Percentiles rank a stretch among this genome's conserved stretches.
Evolutionary conservation across 2,888 invertebrate genomes (phyloP).

Genomic region (Macroteleia sp.): DNA sequence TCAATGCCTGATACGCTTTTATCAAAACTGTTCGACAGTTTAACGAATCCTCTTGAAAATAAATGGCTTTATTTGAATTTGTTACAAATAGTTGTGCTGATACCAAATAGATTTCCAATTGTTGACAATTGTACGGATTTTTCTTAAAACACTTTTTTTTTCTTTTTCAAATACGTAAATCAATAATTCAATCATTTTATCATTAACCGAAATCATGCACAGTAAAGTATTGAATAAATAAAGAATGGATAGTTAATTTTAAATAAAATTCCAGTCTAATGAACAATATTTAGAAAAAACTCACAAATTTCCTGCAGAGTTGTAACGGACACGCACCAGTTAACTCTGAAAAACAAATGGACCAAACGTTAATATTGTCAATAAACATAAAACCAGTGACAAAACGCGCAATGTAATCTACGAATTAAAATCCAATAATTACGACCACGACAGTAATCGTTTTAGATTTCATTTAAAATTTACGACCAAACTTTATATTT

Average conservation of each 20-base stretch:
- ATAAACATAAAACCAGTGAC: slow-evolving; percentile 10
- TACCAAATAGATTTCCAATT: background rate
- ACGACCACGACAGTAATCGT: no score
- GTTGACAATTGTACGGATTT: no score
- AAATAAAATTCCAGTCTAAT: no score
- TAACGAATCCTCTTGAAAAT: slow-evolving; percentile 15
- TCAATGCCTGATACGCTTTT: background rate
- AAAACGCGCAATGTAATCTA: background rate
- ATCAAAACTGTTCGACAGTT: slow-evolving; percentile 10
- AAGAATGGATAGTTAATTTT: no score
- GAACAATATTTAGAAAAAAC: no score
- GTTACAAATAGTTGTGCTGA: background rate
- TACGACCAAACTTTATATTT: no score
- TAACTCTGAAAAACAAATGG: slow-evolving; percentile 21
- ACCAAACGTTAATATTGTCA: slow-evolving; percentile 18
- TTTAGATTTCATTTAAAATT: no score
- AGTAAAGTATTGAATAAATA: no score
- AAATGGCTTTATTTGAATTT: slow-evolving; percentile 6
- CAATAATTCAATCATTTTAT: background rate
- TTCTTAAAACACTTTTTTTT: no score
- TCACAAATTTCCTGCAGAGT: slow-evolving; percentile 4
- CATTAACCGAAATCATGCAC: background rate
- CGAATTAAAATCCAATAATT: slow-evolving; percentile 5
- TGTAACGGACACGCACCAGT: no score
- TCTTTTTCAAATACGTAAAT: no score